phyloP scores from a whole-genome alignment of 2,797 vertebrate genomes.

The Argyrosomus regius region DNA sequence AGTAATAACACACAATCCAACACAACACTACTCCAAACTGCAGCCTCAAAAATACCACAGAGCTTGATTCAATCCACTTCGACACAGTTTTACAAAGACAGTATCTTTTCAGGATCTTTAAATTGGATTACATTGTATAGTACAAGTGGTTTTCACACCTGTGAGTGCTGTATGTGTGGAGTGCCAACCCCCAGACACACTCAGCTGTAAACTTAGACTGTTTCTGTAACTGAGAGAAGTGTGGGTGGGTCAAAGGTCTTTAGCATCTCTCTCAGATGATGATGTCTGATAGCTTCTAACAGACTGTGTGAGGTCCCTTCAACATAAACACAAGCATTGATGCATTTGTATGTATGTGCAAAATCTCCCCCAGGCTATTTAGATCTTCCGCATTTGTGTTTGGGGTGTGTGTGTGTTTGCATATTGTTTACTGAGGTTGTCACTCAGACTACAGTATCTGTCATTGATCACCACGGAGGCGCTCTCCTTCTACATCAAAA shows the following conservation, averaged over 20 bases:
- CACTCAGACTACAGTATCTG: conserved; percentile 2
- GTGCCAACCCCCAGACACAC: conserved; percentile 11
- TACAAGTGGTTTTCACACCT: neutral
- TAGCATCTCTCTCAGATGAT: conserved; percentile 65
- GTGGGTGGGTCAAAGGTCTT: conserved; percentile 65
- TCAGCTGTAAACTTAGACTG: conserved; percentile 28
- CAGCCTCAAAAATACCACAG: neutral
- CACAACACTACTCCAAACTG: neutral
- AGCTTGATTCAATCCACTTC: neutral
- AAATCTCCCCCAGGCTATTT: conserved; percentile 12
- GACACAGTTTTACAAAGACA: neutral
- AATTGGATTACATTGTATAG: neutral
- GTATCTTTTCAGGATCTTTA: neutral
- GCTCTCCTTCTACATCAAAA: neutral
- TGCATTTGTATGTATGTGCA: neutral
- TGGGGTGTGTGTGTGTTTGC: conserved; percentile 30
- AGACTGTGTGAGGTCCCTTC: conserved; percentile 37
- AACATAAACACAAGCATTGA: conserved; percentile 50
- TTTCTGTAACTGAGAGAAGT: conserved; percentile 51
- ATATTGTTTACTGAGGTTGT: conserved; percentile 3
- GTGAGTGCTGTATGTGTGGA: neutral
- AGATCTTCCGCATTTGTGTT: conserved; percentile 21
- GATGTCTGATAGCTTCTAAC: conserved; percentile 65
- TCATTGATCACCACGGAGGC: conserved; percentile 16
- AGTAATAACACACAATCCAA: too few species aligned